These are phyloP conservation scores for Halictus quadricinctus DNA, from an alignment of 2,888 invertebrate genomes.

Conservation along the genomic window DNA sequence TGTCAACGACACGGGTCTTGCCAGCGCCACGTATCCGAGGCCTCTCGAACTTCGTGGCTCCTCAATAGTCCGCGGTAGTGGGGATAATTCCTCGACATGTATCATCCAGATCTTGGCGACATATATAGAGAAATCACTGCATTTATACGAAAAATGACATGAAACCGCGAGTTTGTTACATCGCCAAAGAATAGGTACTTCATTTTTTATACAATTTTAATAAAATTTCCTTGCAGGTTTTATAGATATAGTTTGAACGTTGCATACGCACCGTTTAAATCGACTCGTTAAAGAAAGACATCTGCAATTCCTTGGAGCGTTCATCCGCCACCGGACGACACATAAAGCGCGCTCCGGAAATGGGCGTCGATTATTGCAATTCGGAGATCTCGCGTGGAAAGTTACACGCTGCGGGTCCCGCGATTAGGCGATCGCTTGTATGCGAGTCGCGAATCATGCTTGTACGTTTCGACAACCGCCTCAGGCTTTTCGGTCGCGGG, in stretches of 20 bases:
- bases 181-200: too few relatives aligned
- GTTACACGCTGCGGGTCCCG: constrained; percentile 11
- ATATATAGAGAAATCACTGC: too few relatives aligned
- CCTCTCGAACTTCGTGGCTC: too few relatives aligned
- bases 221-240: not conserved
- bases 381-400: constrained; percentile 22
- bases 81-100: too few relatives aligned
- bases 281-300: not conserved
- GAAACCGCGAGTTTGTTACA: too few relatives aligned
- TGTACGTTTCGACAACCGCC: constrained; percentile 30
- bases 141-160: too few relatives aligned
- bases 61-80: too few relatives aligned
- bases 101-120: too few relatives aligned
- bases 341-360: constrained; percentile 25
- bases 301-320: not conserved
- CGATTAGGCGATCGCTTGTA: constrained; percentile 38
- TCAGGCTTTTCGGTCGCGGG: constrained; percentile 26
- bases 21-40: too few relatives aligned
- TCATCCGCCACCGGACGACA: not conserved
- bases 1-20: too few relatives aligned
- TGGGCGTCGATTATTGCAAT: not conserved
- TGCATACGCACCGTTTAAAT: not conserved
- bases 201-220: not conserved
- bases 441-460: constrained; percentile 35
- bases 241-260: not conserved